Conservation (phyloP, 2,888 invertebrate genomes). For the Smittia aterrima region DNA sequence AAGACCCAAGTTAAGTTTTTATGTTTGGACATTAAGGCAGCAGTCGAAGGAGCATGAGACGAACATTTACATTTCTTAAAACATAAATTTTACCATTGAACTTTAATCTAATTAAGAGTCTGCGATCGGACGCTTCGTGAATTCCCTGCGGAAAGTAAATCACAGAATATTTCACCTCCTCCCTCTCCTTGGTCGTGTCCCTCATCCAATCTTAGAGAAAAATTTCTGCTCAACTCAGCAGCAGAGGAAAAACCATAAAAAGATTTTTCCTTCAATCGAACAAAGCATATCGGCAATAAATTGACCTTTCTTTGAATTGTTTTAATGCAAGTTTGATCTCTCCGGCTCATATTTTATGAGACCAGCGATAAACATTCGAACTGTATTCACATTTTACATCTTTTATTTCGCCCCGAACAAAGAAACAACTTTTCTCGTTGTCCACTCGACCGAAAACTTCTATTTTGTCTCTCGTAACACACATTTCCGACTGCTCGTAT, state of each 20-base stretch:
- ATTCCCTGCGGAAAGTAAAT: conserved; percentile 39
- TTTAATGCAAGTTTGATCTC: conserved; percentile 41
- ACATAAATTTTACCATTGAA: conserved; percentile 23
- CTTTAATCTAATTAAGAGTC: conserved; percentile 41
- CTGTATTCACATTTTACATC: not conserved
- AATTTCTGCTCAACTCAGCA: conserved; percentile 28
- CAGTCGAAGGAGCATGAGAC: not conserved
- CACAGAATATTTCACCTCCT: conserved; percentile 12
- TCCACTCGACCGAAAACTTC: conserved; percentile 14
- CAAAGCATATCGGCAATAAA: conserved; percentile 38
- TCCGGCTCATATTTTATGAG: conserved; percentile 35
- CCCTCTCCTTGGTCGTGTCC: conserved; percentile 1
- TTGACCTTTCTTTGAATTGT: conserved; percentile 36
- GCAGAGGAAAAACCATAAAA: conserved; percentile 1
- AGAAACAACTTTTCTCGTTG: not conserved
- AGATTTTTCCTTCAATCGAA: not conserved
- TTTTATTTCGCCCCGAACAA: not conserved
- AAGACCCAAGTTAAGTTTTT: not conserved
- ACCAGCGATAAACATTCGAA: conserved; percentile 1
- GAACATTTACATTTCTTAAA: conserved; percentile 12
- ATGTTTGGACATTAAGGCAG: not conserved
- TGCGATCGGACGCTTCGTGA: conserved; percentile 7
- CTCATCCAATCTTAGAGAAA: conserved; percentile 6
- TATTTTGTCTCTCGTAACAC: not conserved
- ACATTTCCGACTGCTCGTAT: not conserved